phyloP scores from a whole-genome alignment of 2,797 vertebrate species.

The Stomatorhinus walkeri region DNA sequence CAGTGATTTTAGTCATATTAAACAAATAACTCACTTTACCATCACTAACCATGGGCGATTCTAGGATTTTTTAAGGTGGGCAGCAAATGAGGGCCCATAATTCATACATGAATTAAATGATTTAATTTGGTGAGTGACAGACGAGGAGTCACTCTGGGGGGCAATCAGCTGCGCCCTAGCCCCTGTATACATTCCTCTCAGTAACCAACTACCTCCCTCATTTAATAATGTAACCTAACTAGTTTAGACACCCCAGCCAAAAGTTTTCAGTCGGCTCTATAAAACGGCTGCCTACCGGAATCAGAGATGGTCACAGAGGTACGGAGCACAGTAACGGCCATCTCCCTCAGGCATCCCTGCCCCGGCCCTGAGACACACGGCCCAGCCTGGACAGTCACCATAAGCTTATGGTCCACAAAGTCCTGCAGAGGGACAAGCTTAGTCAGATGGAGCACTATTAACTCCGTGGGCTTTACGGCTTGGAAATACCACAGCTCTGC shows the following conservation, averaged over 20 bases:
- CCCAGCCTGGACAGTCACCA: constrained; percentile 56
- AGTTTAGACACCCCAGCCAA: not conserved
- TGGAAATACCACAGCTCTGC: not conserved
- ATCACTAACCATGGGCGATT: not conserved
- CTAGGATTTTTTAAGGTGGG: not conserved
- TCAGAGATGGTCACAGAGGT: constrained; percentile 62
- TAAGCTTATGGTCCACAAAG: constrained; percentile 65
- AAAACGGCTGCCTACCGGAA: constrained; percentile 58
- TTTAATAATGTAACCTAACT: not conserved
- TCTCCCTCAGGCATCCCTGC: constrained; percentile 57
- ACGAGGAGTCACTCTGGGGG: not conserved
- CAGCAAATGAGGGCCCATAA: not conserved
- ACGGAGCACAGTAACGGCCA: constrained; percentile 58
- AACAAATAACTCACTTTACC: not conserved
- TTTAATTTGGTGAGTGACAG: not conserved
- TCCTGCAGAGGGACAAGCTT: constrained; percentile 59
- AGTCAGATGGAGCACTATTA: not conserved
- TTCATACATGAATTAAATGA: not conserved
- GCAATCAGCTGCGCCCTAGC: not conserved
- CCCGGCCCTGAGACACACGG: constrained; percentile 47
- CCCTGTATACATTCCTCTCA: not conserved
- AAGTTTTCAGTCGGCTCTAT: not conserved
- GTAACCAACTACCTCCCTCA: not conserved
- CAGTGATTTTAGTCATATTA: not conserved
- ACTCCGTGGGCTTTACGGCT: not conserved